Evolutionary conservation across 2,888 invertebrate species (phyloP), one percentile per base, ranked within the genome.

Genomic region (Athalia cordata): DNA sequence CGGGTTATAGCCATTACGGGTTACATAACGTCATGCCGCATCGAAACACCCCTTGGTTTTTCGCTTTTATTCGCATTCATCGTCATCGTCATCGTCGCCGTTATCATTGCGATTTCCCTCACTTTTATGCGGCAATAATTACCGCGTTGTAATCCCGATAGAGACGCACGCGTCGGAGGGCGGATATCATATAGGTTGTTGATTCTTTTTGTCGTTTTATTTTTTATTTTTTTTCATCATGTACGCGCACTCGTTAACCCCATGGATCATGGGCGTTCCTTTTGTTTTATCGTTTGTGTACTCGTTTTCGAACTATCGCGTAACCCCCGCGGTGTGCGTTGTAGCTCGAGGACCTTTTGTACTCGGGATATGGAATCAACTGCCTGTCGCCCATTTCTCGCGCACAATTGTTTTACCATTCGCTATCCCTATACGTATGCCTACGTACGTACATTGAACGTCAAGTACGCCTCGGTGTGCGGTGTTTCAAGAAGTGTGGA

Each of bases 171-270:
- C 29, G 29, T 29, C 29, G 29, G 29, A 29, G 29, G 29, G 29
- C 29, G 29, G 29, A 29, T 29, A 2, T 29, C 29, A 29, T 29
- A 29, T 29, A 29, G 2, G 29, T 29, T 29, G 29, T 29, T 29
- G 29, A 29, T 29, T 29, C 29, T 29, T 29, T 29, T 29, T n/a
- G n/a, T n/a, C n/a, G n/a, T n/a, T 29, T 29, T 29, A 2, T 29
- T 29, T 29, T 29, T 29, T 29, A 1, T 2, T 29, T 29, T 29
- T 29, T 29, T 2, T 29, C 29, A 50, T 52, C 52, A 68, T 68
- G 55, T 55, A 55, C 52, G 68, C 55, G 68, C 68, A 68, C 68
- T 68, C 68, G 52, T 68, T 29, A 68, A 55, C 68, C 68, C 29
- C 55, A 55, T 3, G 68, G 55, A 68, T 52, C 68, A 43, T 9